A percentile compares a stretch with the other conserved stretches of the same genome.
Conservation (phyloP, 2,113 vertebrate species). For the Cyprichromis sp. region DNA sequence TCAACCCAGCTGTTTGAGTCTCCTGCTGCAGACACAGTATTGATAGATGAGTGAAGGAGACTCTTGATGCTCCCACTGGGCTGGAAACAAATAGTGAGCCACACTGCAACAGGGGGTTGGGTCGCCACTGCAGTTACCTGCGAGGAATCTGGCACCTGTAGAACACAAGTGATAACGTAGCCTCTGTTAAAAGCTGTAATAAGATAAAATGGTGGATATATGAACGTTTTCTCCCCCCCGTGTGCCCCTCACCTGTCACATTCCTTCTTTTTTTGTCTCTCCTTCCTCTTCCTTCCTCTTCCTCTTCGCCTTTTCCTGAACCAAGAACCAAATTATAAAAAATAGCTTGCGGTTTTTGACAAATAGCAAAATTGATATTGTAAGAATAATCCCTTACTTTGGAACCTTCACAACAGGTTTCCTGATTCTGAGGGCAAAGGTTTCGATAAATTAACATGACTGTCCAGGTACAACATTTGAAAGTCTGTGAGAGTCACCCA, state of each 20-base stretch:
- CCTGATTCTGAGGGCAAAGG: slow-evolving; percentile 59
- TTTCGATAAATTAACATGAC: not conserved
- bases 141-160: slow-evolving; percentile 73
- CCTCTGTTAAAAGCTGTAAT: not conserved
- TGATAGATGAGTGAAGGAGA: slow-evolving; percentile 43
- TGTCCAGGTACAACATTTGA: not conserved
- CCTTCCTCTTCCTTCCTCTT: slow-evolving; percentile 69
- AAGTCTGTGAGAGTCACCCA: not conserved
- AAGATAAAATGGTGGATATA: not conserved
- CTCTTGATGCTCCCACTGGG: slow-evolving; percentile 49
- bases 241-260: slow-evolving; percentile 63
- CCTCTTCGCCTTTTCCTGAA: slow-evolving; percentile 62
- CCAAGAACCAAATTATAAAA: not conserved
- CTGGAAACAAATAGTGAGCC: slow-evolving; percentile 56
- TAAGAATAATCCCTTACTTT: slow-evolving; percentile 49
- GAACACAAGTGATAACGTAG: not conserved
- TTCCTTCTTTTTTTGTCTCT: slow-evolving; percentile 65
- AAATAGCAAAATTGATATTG: not conserved
- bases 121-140: slow-evolving; percentile 63
- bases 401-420: slow-evolving; percentile 56
- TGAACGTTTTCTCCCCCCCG: not conserved
- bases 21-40: slow-evolving; percentile 28
- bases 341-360: not conserved
- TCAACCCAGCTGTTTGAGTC: slow-evolving; percentile 51
- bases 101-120: slow-evolving; percentile 31